Base-by-base conservation (phyloP, 2,113 vertebrate species). In the Raphicerus campestris region DNA sequence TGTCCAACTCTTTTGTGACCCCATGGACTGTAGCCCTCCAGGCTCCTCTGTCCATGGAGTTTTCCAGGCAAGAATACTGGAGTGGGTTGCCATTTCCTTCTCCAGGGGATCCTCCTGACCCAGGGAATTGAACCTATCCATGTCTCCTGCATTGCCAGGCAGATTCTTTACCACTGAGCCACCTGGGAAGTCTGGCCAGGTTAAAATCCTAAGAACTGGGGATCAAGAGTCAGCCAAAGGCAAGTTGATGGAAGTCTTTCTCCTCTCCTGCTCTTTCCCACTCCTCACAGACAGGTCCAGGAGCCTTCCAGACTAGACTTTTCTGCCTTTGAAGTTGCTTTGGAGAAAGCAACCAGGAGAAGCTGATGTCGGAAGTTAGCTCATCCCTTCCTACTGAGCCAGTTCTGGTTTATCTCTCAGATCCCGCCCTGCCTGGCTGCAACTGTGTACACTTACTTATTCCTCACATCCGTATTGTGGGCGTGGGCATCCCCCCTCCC, bases 381-480 rank as follows among this genome's bases (percentile, higher is more conserved):
- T 98, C 97, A 97, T 98, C 96, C 73, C 97, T 98, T 96, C 96
- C 98, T 92, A 77, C 96, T 70, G 97, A 97, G 98, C 98, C 98
- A 98, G 89, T 98, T 98, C 98, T 60, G 85, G 96, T 98, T 98
- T 98, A 98, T 98, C 98, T 98, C 98, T 98, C 97, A 85, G 97
- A 97, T 98, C 97, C 98, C 95, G 55, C 98, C 98, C 97, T 96
- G 98, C 98, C 96, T 70, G 90, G 98, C 96, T 97, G 97, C 97
- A 98, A 98, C 97, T 98, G 97, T 96, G 94, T 98, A 98, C 98
- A 84, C 98, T 98, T 98, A 96, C 98, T 98, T 98, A 93, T 96
- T 98, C 98, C 90, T 96, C 96, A 97, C 97, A 98, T 98, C 95
- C 97, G 95, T 98, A 88, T 85, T 95, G 93, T 98, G 85, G 96